phyloP scores from a whole-genome alignment of 2,113 vertebrate genomes.

The Perca schrenkii region DNA sequence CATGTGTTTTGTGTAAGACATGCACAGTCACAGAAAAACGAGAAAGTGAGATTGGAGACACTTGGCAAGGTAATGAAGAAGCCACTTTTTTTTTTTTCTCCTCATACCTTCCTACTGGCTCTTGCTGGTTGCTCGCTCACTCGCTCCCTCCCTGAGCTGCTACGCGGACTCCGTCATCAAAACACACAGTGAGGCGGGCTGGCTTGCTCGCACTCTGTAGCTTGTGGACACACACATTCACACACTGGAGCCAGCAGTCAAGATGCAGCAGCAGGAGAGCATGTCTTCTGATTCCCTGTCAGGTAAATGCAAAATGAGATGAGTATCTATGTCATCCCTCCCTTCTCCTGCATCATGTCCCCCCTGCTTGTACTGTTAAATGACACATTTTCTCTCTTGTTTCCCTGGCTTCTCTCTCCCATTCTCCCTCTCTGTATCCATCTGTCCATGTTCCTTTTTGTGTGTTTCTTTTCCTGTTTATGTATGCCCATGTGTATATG shows the following conservation, averaged over 20 bases:
- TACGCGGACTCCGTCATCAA: conserved; percentile 63
- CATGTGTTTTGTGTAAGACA: conserved; percentile 50
- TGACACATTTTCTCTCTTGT: conserved; percentile 33
- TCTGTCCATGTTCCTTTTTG: conserved; percentile 26
- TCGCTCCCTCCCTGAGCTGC: conserved; percentile 48
- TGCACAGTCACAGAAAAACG: conserved; percentile 10
- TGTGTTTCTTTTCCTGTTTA: conserved; percentile 8
- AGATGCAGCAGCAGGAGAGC: conserved; percentile 79
- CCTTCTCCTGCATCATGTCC: conserved; percentile 34
- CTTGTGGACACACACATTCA: conserved; percentile 46
- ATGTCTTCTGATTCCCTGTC: conserved; percentile 71
- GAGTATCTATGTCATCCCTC: conserved; percentile 19
- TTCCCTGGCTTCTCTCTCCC: conserved; percentile 12
- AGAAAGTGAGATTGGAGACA: conserved; percentile 49
- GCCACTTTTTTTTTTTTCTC: conserved; percentile 31
- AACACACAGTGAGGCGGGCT: conserved; percentile 68
- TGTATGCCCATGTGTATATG: not conserved
- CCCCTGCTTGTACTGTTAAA: conserved; percentile 23
- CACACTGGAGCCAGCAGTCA: conserved; percentile 61
- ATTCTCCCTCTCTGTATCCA: conserved; percentile 12
- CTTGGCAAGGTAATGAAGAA: conserved; percentile 40
- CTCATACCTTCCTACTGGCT: conserved; percentile 38
- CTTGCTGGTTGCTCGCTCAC: conserved; percentile 17
- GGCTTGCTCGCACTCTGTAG: conserved; percentile 52
- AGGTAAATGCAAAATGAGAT: conserved; percentile 71